A percentile compares a stretch with the other conserved stretches of the same genome.
Evolutionary conservation across 2,797 vertebrate species (phyloP).

Genomic region (Xiphophorus birchmanni): DNA sequence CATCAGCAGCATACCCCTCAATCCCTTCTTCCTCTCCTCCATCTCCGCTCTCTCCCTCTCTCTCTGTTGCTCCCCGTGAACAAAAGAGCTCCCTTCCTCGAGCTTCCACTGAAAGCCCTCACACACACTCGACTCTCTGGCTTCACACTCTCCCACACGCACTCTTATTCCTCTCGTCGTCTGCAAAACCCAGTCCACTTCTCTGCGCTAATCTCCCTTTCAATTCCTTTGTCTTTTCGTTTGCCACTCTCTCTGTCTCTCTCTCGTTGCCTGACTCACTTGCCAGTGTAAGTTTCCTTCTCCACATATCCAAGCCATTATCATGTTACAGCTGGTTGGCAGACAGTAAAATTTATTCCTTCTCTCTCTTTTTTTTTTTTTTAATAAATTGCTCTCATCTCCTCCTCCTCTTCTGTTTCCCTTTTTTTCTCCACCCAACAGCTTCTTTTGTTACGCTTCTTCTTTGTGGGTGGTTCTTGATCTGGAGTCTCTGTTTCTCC

Average conservation of each 20-base stretch:
- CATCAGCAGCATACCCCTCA: conserved; percentile 46
- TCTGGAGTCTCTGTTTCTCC: conserved; percentile 53
- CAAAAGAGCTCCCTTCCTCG: conserved; percentile 70
- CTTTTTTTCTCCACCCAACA: background rate
- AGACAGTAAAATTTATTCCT: conserved; percentile 68
- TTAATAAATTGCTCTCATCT: conserved; percentile 52
- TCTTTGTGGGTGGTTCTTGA: conserved; percentile 73
- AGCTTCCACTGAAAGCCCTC: conserved; percentile 70
- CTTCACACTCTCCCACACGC: conserved; percentile 59
- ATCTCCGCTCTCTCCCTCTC: conserved; percentile 34
- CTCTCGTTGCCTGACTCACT: conserved; percentile 38
- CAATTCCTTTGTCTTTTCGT: conserved; percentile 61
- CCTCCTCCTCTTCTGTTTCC: conserved; percentile 11
- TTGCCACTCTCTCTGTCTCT: conserved; percentile 20
- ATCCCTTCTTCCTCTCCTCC: conserved; percentile 43
- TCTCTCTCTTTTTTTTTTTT: conserved; percentile 34
- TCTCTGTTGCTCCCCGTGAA: conserved; percentile 58
- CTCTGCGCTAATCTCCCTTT: conserved; percentile 58
- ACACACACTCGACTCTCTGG: conserved; percentile 60
- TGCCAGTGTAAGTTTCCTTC: conserved; percentile 59
- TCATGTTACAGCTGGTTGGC: conserved; percentile 73
- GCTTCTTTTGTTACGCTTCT: conserved; percentile 42
- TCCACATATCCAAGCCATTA: conserved; percentile 61
- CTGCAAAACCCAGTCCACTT: conserved; percentile 67
- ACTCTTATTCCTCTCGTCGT: conserved; percentile 58